These are phyloP conservation scores for Blennius ocellaris DNA, from an alignment of 2,113 vertebrate genomes.

Conservation along the genomic window DNA sequence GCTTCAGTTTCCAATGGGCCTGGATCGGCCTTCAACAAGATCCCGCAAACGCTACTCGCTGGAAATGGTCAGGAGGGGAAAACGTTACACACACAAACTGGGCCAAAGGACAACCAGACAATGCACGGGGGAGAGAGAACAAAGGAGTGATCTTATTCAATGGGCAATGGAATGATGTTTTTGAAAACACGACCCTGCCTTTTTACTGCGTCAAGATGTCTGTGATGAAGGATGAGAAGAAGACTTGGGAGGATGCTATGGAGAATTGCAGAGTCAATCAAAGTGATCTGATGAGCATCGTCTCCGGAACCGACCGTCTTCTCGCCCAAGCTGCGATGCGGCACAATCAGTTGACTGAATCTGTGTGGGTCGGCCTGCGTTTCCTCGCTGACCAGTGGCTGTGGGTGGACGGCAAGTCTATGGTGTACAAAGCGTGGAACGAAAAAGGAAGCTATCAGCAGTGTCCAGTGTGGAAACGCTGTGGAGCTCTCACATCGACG, in stretches of 20 bases:
- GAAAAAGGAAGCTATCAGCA: neutral
- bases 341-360: rapidly evolving
- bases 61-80: constrained; percentile 47
- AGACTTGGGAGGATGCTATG: constrained; percentile 52
- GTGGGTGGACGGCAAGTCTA: constrained; percentile 31
- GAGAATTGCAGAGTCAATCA: constrained; percentile 17
- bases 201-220: constrained; percentile 17
- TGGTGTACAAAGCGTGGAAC: neutral
- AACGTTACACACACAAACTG: neutral
- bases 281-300: constrained; percentile 8
- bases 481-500: constrained; percentile 41
- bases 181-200: rapidly evolving
- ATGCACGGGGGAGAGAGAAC: rapidly evolving
- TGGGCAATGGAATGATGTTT: rapidly evolving
- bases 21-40: constrained; percentile 49
- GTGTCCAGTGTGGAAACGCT: constrained; percentile 20
- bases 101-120: rapidly evolving
- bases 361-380: constrained; percentile 52
- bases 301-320: neutral
- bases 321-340: neutral
- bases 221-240: neutral
- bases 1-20: too few relatives aligned
- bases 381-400: constrained; percentile 36
- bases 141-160: rapidly evolving
- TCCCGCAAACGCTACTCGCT: rapidly evolving